Percentiles rank a stretch among this genome's conserved stretches.
phyloP scores from a whole-genome alignment of 1,140 invertebrate species.

The Sitophilus oryzae region DNA sequence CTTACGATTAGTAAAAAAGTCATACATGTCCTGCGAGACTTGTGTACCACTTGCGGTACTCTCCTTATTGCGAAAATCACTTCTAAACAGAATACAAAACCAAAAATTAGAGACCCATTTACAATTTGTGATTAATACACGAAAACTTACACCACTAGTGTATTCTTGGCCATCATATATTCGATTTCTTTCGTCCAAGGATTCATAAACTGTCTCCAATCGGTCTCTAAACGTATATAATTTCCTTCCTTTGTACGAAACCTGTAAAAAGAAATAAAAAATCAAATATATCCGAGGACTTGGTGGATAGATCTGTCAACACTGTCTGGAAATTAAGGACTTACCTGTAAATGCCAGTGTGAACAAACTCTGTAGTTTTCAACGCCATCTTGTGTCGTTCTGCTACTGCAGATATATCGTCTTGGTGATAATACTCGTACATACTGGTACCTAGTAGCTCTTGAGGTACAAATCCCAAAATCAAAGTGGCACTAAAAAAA shows the following conservation, averaged over 20 bases:
- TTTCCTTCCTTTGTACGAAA: constrained; percentile 73
- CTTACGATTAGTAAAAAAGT: constrained; percentile 56
- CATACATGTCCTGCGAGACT: constrained; percentile 51
- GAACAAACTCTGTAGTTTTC: constrained; percentile 56
- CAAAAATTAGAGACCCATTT: constrained; percentile 12
- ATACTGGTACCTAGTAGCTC: constrained; percentile 87
- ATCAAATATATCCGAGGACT: neutral
- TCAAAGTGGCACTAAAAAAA: constrained; percentile 75
- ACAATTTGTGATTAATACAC: neutral
- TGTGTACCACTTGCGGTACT: constrained; percentile 47
- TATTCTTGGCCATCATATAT: constrained; percentile 81
- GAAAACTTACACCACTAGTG: constrained; percentile 56
- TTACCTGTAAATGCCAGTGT: constrained; percentile 63
- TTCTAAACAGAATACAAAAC: constrained; percentile 43
- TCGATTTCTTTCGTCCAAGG: constrained; percentile 91
- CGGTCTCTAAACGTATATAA: constrained; percentile 69
- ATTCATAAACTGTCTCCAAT: constrained; percentile 83
- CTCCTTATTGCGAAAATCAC: constrained; percentile 49
- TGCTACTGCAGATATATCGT: constrained; percentile 74
- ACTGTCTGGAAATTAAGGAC: neutral
- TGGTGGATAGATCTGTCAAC: too few species aligned
- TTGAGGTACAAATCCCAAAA: constrained; percentile 86
- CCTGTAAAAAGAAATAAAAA: constrained; percentile 53
- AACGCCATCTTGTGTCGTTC: constrained; percentile 79
- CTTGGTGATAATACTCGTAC: constrained; percentile 87